Evolutionary conservation across 2,888 invertebrate species (phyloP), one percentile per base, ranked within the genome.

Genomic region (Xestia sexstrigata): DNA sequence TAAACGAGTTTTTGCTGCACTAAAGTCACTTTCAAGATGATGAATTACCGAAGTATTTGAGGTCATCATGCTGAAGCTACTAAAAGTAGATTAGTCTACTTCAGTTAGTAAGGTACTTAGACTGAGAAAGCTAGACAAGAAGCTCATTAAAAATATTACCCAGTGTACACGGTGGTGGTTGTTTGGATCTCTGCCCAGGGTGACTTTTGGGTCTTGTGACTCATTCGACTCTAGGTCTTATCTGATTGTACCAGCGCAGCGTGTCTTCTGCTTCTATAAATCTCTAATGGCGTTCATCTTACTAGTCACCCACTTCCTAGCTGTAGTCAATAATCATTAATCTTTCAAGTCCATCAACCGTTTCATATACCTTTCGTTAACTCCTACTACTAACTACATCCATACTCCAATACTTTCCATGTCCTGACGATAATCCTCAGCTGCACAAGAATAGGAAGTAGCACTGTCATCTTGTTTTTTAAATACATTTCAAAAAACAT

Each of bases 1-100:
- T 26, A 23, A 62, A 45, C 60, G 2, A 66, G 73, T 79, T 81
- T 65, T 79, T 67, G 72, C 8, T 74, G 15, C 26, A 63, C 26
- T 52, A 20, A 26, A 23, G 52, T 79, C 26, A 70, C 6, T 52
- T n/a, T 20, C 20, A n/a, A 79, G 62, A 63, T 26, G 35, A 30
- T 23, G 5, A 68, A 69, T 62, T 35, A 9, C 9, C 42, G 17
- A 17, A 62, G 8, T 26, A 26, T 45, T 79, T 35, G 13, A 55
- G 52, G 76, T 47, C 77, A 23, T 47, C 42, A 1, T 42, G 30
- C 7, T 30, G 15, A 20, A 58, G 4, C 11, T 45, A 63, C 23
- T 13, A 39, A 45, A 52, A 62, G 13, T 45, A 79, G 15, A 62
- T 69, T 60, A 62, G 70, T 79, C 77, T 62, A 49, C 15, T 47